Percentiles rank a stretch among this genome's conserved stretches.
Evolutionary conservation across 2,888 invertebrate genomes (phyloP).

Genomic region (Heliconius aoede): DNA sequence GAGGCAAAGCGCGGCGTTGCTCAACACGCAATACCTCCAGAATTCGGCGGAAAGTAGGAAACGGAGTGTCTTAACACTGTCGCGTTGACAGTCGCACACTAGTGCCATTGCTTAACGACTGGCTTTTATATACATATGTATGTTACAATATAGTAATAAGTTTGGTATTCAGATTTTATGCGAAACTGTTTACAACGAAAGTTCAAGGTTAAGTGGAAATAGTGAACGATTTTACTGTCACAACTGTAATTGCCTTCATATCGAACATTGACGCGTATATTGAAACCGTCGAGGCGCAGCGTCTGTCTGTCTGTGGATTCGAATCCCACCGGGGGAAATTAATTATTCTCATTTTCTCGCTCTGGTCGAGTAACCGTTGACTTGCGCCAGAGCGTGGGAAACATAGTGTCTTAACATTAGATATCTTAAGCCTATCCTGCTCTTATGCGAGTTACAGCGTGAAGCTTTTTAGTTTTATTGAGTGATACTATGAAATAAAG

Average conservation of each 20-base stretch:
- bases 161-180: constrained; percentile 4
- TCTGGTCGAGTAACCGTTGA: not conserved
- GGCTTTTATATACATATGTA: not conserved
- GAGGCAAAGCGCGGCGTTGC: too few species aligned
- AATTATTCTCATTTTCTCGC: not conserved
- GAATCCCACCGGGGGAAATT: not conserved
- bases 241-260: not conserved
- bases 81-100: too few species aligned
- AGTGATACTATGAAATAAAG: too few species aligned
- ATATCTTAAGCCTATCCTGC: too few species aligned
- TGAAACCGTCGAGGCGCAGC: not conserved
- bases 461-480: too few species aligned
- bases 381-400: not conserved
- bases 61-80: too few species aligned
- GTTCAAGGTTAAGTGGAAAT: constrained; percentile 4
- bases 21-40: too few species aligned
- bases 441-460: too few species aligned
- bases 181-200: not conserved
- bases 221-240: not conserved
- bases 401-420: too few species aligned
- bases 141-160: constrained; percentile 2
- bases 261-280: not conserved
- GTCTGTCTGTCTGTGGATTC: not conserved
- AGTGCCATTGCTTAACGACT: too few species aligned
- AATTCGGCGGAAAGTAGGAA: too few species aligned